These are phyloP conservation scores for Bungarus multicinctus DNA, from an alignment of 2,113 vertebrate species.

Conservation along the genomic window DNA sequence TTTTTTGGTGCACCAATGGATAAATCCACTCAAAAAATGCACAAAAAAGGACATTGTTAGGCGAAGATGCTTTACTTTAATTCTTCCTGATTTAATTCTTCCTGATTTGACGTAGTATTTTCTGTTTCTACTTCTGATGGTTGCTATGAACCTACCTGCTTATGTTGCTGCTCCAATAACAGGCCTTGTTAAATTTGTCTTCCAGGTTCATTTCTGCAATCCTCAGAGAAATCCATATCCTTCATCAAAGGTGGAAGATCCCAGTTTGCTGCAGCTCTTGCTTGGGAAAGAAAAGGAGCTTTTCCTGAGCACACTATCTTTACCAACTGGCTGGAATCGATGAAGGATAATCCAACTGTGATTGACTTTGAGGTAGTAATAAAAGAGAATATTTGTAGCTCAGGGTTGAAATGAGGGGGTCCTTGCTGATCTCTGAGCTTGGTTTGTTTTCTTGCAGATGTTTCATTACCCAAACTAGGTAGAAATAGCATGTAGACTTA, in stretches of 20 bases:
- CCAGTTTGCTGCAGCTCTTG: slow-evolving; percentile 78
- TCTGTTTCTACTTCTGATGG: not conserved
- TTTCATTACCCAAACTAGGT: not conserved
- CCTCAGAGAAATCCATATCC: slow-evolving; percentile 82
- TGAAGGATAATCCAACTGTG: slow-evolving; percentile 82
- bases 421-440: not conserved
- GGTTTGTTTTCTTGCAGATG: not conserved
- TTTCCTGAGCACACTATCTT: slow-evolving; percentile 67
- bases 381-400: not conserved
- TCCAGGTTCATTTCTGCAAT: slow-evolving; percentile 84
- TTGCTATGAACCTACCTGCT: not conserved
- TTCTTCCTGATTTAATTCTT: not conserved
- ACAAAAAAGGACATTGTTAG: not conserved
- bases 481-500: too few species aligned
- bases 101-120: not conserved
- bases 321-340: slow-evolving; percentile 81
- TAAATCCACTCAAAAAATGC: not conserved
- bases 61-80: not conserved
- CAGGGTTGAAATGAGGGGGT: not conserved
- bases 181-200: slow-evolving; percentile 13
- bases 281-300: slow-evolving; percentile 75
- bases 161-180: not conserved
- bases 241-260: slow-evolving; percentile 79
- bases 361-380: slow-evolving; percentile 79
- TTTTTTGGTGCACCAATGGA: not conserved